phyloP scores from a whole-genome alignment of 2,797 vertebrate species.

The Neosalanx taihuensis region DNA sequence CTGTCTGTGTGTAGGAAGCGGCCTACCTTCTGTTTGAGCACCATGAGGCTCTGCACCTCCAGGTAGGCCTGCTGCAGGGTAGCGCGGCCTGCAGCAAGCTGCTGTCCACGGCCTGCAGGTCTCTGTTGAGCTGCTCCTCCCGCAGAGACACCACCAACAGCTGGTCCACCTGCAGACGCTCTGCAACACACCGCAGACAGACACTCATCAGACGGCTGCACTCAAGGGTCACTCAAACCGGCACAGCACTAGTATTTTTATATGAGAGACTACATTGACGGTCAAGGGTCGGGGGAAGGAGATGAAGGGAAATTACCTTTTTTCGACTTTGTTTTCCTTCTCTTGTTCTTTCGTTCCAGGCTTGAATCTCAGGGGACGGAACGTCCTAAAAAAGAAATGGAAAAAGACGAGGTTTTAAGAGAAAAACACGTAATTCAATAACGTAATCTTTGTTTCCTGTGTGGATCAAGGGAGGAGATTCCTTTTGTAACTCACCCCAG shows the following conservation, averaged over 20 bases:
- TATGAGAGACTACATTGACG: not conserved
- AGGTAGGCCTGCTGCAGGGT: slow-evolving; percentile 87
- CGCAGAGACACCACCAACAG: slow-evolving; percentile 87
- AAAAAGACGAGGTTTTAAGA: not conserved
- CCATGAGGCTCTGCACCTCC: slow-evolving; percentile 89
- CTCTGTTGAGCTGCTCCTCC: slow-evolving; percentile 89
- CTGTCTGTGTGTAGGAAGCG: not conserved
- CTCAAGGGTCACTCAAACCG: too few species aligned
- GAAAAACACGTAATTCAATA: not conserved
- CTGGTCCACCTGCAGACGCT: slow-evolving; percentile 90
- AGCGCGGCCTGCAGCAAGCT: slow-evolving; percentile 86
- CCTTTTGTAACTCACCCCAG: slow-evolving; percentile 74
- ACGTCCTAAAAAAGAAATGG: slow-evolving; percentile 73
- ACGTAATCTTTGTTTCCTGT: not conserved
- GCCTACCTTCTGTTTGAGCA: slow-evolving; percentile 59
- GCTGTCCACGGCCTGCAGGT: slow-evolving; percentile 83
- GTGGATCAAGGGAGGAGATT: not conserved
- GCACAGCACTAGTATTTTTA: not conserved
- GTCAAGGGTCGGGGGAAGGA: not conserved
- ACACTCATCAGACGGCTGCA: not conserved
- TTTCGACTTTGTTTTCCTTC: slow-evolving; percentile 91
- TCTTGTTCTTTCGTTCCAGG: slow-evolving; percentile 88
- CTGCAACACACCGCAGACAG: slow-evolving; percentile 56
- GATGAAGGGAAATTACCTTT: slow-evolving; percentile 74
- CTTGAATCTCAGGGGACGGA: slow-evolving; percentile 80